Conservation (phyloP, 1,140 invertebrate genomes). For the Drosophila rhopaloa region DNA sequence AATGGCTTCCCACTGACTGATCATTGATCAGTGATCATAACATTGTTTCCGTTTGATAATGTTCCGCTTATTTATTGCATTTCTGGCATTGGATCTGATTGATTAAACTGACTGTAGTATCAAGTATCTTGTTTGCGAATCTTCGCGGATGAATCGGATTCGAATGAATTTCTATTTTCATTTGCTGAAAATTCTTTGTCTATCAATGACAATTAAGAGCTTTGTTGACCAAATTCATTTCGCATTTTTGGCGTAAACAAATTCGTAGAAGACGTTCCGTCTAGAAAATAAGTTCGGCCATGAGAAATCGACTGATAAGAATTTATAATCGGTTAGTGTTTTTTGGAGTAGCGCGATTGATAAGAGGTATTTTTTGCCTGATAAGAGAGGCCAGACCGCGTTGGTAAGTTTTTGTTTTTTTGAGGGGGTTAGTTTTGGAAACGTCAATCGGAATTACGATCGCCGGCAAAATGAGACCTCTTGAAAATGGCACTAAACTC, state of each 20-base stretch:
- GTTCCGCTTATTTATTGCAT: conserved; percentile 12
- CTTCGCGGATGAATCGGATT: conserved; percentile 15
- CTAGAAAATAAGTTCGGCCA: conserved; percentile 20
- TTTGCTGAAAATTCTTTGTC: conserved; percentile 2
- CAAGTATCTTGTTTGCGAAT: conserved; percentile 38
- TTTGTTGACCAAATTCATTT: conserved; percentile 42
- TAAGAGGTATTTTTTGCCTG: conserved; percentile 3
- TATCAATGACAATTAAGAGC: conserved; percentile 31
- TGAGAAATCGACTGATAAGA: conserved; percentile 40
- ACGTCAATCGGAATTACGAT: conserved; percentile 25
- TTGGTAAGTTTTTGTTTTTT: conserved; percentile 24
- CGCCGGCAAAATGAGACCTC: not conserved
- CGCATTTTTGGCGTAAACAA: conserved; percentile 38
- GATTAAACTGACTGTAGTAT: conserved; percentile 16
- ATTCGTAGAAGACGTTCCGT: conserved; percentile 37
- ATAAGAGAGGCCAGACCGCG: conserved; percentile 19
- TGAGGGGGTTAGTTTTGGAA: conserved; percentile 21
- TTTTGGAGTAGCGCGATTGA: conserved; percentile 34
- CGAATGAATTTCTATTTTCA: conserved; percentile 24
- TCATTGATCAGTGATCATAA: conserved; percentile 46
- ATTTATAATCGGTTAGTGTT: conserved; percentile 36
- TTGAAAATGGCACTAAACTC: conserved; percentile 4
- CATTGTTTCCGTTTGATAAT: conserved; percentile 40
- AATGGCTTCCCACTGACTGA: conserved; percentile 23
- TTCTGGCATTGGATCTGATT: conserved; percentile 20